A percentile compares a stretch with the other conserved stretches of the same genome.
Evolutionary conservation across 2,888 invertebrate genomes (phyloP).

Genomic region (Orthosia gothica): DNA sequence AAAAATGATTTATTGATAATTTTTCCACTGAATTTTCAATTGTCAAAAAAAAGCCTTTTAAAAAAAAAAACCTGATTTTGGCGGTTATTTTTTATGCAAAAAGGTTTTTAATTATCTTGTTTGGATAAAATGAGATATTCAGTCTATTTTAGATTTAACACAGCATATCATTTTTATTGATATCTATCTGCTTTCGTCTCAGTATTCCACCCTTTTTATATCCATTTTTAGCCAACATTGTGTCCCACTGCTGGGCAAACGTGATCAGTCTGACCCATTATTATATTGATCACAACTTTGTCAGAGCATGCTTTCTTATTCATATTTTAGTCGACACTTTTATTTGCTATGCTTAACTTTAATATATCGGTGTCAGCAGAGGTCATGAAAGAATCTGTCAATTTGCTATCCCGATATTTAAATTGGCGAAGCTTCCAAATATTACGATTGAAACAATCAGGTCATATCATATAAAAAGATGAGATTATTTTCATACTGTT

Average conservation of each 20-base stretch:
- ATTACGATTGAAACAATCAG: constrained; percentile 48
- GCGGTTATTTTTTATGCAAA: no score
- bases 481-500: constrained; percentile 17
- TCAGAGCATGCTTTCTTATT: not conserved
- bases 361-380: not conserved
- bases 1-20: no score
- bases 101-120: not conserved
- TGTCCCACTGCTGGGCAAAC: no score
- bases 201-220: not conserved
- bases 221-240: not conserved
- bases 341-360: not conserved
- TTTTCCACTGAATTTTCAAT: no score
- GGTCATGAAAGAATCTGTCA: not conserved
- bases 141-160: not conserved
- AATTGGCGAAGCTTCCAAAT: constrained; percentile 19
- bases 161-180: no score
- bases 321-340: not conserved
- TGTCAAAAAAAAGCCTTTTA: no score
- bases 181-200: not conserved
- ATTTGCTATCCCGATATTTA: constrained; percentile 6
- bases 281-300: not conserved
- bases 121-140: not conserved
- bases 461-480: constrained; percentile 28
- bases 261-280: no score
- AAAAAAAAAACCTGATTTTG: no score